Evolutionary conservation across 1,140 invertebrate genomes (phyloP).

Genomic region (Lepeophtheirus salmonis): DNA sequence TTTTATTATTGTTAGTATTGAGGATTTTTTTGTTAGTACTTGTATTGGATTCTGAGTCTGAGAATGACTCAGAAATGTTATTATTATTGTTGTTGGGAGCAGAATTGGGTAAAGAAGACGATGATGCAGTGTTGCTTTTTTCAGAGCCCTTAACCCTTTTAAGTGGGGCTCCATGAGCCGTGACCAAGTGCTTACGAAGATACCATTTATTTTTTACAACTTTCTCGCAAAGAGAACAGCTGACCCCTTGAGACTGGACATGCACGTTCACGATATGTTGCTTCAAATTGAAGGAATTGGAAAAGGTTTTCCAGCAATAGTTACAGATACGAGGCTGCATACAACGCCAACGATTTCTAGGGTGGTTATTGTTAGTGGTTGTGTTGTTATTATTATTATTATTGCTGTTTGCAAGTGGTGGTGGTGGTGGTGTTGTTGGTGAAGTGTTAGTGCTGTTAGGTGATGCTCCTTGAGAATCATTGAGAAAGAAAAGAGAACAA

Average conservation of each 20-base stretch:
- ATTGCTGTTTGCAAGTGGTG: neutral
- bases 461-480: too few species aligned
- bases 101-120: too few species aligned
- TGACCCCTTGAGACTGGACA: slow-evolving; percentile 36
- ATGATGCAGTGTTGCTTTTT: neutral
- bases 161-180: slow-evolving; percentile 24
- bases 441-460: neutral
- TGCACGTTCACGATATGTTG: slow-evolving; percentile 53
- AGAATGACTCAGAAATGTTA: too few species aligned
- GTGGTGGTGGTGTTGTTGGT: neutral
- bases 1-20: too few species aligned
- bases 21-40: too few species aligned
- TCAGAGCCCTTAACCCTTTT: slow-evolving; percentile 21
- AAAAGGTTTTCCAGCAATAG: slow-evolving; percentile 26
- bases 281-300: slow-evolving; percentile 26
- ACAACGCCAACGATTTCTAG: slow-evolving; percentile 25
- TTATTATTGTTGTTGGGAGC: neutral
- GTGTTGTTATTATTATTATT: slow-evolving; percentile 6
- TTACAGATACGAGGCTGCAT: slow-evolving; percentile 25
- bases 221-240: slow-evolving; percentile 30
- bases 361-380: slow-evolving; percentile 21
- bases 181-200: slow-evolving; percentile 25
- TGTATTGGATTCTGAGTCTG: too few species aligned
- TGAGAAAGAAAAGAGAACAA: too few species aligned
- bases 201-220: slow-evolving; percentile 26